A percentile compares a stretch with the other conserved stretches of the same genome.
Conservation (phyloP, 1,140 invertebrate genomes). For the Heliothis virescens region DNA sequence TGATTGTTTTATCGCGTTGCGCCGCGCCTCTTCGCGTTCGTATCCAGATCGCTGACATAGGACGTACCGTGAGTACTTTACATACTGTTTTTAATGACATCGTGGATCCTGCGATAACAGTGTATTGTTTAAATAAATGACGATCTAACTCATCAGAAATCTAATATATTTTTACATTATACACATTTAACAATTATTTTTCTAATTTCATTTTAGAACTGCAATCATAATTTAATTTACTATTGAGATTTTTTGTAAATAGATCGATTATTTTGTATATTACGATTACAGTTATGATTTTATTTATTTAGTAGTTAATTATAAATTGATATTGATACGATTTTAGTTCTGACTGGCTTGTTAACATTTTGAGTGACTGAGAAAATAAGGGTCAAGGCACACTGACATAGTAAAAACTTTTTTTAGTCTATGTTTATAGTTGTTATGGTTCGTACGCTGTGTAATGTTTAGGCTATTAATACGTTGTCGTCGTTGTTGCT, state of each 20-base stretch:
- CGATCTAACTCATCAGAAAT: not conserved
- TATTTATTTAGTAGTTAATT: conserved; percentile 48
- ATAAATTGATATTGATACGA: conserved; percentile 3
- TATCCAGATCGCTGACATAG: no score
- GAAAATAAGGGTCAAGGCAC: no score
- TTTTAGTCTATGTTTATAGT: no score
- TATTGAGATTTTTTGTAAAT: conserved; percentile 55
- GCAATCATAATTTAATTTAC: conserved; percentile 24
- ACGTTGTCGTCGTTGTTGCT: no score
- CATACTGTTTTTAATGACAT: no score
- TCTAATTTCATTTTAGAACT: conserved; percentile 31
- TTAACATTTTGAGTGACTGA: conserved; percentile 16
- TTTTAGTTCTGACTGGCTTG: not conserved
- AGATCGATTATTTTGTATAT: conserved; percentile 52
- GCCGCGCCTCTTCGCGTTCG: no score
- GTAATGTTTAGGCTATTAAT: no score
- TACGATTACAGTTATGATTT: conserved; percentile 47
- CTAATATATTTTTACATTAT: not conserved
- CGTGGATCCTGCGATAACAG: not conserved
- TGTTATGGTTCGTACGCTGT: no score
- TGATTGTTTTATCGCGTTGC: no score
- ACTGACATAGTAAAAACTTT: no score
- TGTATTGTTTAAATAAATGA: not conserved
- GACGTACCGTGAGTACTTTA: no score
- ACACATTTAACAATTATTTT: conserved; percentile 24